A percentile compares a stretch with the other conserved stretches of the same genome.
phyloP scores from a whole-genome alignment of 2,113 vertebrate species.

The Phrynosoma platyrhinos region DNA sequence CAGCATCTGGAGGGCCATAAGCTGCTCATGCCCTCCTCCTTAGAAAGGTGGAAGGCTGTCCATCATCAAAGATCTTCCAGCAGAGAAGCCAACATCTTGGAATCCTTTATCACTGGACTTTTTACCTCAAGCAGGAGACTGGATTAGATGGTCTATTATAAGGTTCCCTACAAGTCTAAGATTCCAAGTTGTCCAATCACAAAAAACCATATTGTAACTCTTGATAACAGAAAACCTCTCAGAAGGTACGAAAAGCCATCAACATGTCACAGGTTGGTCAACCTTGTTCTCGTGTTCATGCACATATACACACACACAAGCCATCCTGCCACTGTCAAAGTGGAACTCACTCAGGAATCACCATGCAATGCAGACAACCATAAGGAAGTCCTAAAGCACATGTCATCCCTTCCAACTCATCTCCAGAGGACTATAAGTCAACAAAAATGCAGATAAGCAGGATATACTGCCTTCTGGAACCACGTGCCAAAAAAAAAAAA shows the following conservation, averaged over 20 bases:
- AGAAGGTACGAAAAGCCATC: not conserved
- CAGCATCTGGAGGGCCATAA: not conserved
- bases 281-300: not conserved
- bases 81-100: not conserved
- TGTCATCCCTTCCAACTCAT: not conserved
- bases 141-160: not conserved
- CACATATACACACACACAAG: not conserved
- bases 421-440: not conserved
- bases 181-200: not conserved
- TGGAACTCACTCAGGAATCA: not conserved
- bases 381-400: not conserved
- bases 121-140: not conserved
- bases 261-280: not conserved
- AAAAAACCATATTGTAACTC: not conserved
- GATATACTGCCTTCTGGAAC: slow-evolving; percentile 10
- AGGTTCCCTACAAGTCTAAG: not conserved
- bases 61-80: not conserved
- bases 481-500: slow-evolving; percentile 9
- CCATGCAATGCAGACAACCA: no score
- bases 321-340: not conserved
- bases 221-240: not conserved
- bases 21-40: no score
- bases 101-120: not conserved
- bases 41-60: no score
- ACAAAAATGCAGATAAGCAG: not conserved